These are phyloP conservation scores for Perca schrenkii DNA, from an alignment of 2,113 vertebrate genomes.

Conservation along the genomic window DNA sequence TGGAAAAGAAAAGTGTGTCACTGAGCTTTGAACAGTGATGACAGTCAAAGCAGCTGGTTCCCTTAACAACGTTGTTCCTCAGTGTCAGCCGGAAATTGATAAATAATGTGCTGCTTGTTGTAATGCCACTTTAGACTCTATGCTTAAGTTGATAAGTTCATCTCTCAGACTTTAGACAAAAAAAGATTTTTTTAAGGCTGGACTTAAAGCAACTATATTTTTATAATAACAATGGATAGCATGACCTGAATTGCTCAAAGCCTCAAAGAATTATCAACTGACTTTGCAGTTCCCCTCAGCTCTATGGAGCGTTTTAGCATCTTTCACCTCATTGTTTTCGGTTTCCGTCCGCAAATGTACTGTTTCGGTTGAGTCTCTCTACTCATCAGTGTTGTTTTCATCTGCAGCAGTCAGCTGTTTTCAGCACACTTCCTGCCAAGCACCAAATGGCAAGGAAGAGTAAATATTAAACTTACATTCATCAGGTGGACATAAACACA, in stretches of 20 bases:
- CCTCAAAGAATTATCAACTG: not conserved
- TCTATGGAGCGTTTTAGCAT: too few relatives aligned
- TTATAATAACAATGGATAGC: not conserved
- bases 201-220: not conserved
- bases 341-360: too few relatives aligned
- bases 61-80: constrained; percentile 23
- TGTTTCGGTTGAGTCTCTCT: too few relatives aligned
- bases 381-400: too few relatives aligned
- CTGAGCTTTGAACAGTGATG: constrained; percentile 34
- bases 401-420: too few relatives aligned
- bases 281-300: too few relatives aligned
- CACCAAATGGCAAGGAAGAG: not conserved
- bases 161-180: not conserved
- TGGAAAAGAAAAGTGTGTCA: constrained; percentile 45
- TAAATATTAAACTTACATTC: too few relatives aligned
- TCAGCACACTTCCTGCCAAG: not conserved
- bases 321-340: too few relatives aligned
- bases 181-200: not conserved
- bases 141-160: not conserved
- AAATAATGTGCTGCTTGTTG: constrained; percentile 1
- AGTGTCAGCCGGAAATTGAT: constrained; percentile 18
- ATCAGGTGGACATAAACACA: not conserved
- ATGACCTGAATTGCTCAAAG: not conserved
- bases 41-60: constrained; percentile 35
- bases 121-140: not conserved